Base-by-base conservation (phyloP, 2,888 invertebrate genomes). In the Xestia xanthographa region DNA sequence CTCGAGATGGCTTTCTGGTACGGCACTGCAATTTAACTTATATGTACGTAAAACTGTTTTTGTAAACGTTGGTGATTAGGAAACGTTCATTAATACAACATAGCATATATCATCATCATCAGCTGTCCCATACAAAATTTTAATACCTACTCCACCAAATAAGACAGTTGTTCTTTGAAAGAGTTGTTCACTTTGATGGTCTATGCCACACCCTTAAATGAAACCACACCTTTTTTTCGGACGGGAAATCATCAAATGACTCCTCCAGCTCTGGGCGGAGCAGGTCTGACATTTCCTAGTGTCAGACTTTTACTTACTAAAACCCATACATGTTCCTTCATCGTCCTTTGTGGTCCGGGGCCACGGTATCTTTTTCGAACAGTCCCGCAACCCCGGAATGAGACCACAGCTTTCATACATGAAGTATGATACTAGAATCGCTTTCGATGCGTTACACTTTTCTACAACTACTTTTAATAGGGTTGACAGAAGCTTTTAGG, bases 11-110 rank as follows among this genome's bases (percentile, higher is more conserved):
- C 86, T 86, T 84, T 80, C 72, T 73, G 56, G 58, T 71, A 26
- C 17, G 67, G 53, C 66, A 80, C 41, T 85, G 82, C 82, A 84
- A 83, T 86, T 70, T 75, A 86, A 82, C 68, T 85, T 83, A 62
- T 66, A 72, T 41, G 45, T 69, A 66, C 41, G 58, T 71, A 34
- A 65, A 73, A 68, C 72, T 70, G 43, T 41, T 56, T 50, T 67
- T 17, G 50, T 70, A 69, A 45, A 70, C 66, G 29, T 72, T 70
- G 53, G 77, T 83, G 58, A 71, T 26, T 53, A 26, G 45, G 34
- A 29, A 29, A 50, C 8, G 26, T 41, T 68, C 8, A 68, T 84
- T 69, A 66, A 58, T 58, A 60, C 29, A 60, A 1, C 11, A 34
- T 14, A 29, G 58, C 8, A 58, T 29, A 58, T 5, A 29, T 58